These are phyloP conservation scores for Rhinophrynus dorsalis DNA, from an alignment of 2,797 vertebrate genomes.

Conservation along the genomic window DNA sequence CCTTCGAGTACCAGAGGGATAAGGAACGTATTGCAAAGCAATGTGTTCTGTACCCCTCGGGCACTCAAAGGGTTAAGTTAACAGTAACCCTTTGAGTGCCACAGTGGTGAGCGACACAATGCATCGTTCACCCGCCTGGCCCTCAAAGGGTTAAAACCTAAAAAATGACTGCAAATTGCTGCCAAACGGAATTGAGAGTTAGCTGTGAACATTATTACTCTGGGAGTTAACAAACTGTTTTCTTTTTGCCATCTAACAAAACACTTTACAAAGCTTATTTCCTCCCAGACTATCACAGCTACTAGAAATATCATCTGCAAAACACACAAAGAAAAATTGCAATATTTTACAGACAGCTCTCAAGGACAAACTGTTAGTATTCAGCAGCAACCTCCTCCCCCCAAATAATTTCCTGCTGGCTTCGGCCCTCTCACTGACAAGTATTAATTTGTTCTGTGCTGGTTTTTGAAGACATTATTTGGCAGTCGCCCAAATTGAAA, in stretches of 20 bases:
- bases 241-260: background rate
- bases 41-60: too few relatives aligned
- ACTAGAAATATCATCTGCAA: background rate
- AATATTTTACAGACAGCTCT: constrained; percentile 20
- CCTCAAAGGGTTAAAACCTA: too few relatives aligned
- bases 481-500: constrained; percentile 47
- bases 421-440: constrained; percentile 39
- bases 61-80: too few relatives aligned
- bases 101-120: too few relatives aligned
- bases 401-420: constrained; percentile 47
- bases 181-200: too few relatives aligned
- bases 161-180: too few relatives aligned
- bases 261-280: background rate
- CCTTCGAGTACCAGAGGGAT: too few relatives aligned
- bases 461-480: constrained; percentile 46
- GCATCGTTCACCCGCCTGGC: too few relatives aligned
- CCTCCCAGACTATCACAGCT: background rate
- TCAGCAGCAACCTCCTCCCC: constrained; percentile 12
- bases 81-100: too few relatives aligned
- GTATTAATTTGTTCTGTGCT: constrained; percentile 48
- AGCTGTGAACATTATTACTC: background rate
- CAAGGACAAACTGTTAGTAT: constrained; percentile 43
- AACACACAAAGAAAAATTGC: background rate
- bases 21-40: too few relatives aligned
- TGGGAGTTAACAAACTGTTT: background rate